Evolutionary conservation across 1,140 invertebrate species (phyloP), one percentile per base, ranked within the genome.

Genomic region (Bombus consobrinus): DNA sequence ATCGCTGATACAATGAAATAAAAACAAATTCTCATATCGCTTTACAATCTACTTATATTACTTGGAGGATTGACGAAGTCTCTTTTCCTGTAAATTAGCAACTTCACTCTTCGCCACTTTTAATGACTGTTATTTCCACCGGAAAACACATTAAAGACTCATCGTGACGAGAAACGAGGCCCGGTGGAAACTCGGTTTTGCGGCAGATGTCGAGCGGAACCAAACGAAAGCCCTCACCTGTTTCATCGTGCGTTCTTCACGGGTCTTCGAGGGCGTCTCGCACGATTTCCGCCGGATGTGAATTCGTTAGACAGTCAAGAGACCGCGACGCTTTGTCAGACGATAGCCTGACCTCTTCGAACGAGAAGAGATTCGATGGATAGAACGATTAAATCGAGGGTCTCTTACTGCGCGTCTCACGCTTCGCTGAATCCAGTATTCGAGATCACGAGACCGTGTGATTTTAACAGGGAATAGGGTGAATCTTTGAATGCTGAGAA

Each of bases 221-320:
- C 34, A 43, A 72, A 62, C 47, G 47, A 77, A 72, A 69, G 39
- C 43, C 72, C 71, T 73, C 83, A 53, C 53, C 76, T 80, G 32
- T 34, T 72, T 34, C 37, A 25, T 22, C 47, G 47, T 22, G 10
- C 28, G 59, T 62, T 62, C 57, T 59, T 62, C 25, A 12, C 57
- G 57, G 28, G 22, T 9, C 85, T 83, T 88, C 89, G 80, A 78
- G 64, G 62, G 47, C 72, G 74, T 71, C 81, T 89, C 84, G 82
- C 37, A 37, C 77, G 86, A 78, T 91, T 92, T 91, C 86, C 86
- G 86, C 64, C 86, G 84, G 84, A 90, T 88, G 74, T 47, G 88
- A 68, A 89, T 77, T 88, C 81, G 75, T 80, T 62, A 81, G 72
- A 62, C 59, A 13, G 28, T 76, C 43, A 66, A 25, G 37, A 57